Percentiles rank a stretch among this genome's conserved stretches.
Evolutionary conservation across 2,888 invertebrate genomes (phyloP).

Genomic region (Belgica antarctica): DNA sequence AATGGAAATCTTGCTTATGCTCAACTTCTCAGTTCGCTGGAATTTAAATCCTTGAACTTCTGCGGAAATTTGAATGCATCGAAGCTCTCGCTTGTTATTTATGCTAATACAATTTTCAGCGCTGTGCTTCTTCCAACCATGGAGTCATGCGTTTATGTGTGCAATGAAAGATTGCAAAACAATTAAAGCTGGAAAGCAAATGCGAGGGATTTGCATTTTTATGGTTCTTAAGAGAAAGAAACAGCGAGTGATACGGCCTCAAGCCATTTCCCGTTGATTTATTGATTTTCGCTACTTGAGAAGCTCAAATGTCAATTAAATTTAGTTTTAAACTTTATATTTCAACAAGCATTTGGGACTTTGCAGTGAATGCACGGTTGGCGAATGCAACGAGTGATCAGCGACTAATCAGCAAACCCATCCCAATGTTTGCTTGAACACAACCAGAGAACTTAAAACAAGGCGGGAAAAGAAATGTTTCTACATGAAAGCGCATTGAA

Average conservation of each 20-base stretch:
- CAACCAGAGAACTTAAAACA: too few relatives aligned
- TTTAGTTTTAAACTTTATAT: conserved; percentile 6
- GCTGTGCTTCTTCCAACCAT: neutral
- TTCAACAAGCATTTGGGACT: conserved; percentile 29
- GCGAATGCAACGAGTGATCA: conserved; percentile 30
- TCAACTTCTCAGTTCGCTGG: too few relatives aligned
- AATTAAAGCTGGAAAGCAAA: conserved; percentile 21
- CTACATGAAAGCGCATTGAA: neutral
- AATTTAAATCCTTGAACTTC: too few relatives aligned
- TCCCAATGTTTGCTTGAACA: too few relatives aligned
- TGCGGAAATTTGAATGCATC: too few relatives aligned
- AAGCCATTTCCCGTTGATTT: conserved; percentile 28
- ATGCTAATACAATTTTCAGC: too few relatives aligned
- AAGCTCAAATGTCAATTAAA: conserved; percentile 39
- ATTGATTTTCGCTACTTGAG: conserved; percentile 39
- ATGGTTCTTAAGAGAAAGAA: neutral
- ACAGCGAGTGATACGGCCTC: neutral
- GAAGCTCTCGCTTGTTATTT: too few relatives aligned
- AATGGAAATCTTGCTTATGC: too few relatives aligned
- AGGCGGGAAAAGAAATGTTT: neutral
- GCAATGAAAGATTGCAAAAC: conserved; percentile 21
- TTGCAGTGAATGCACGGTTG: conserved; percentile 6
- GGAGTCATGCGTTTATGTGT: neutral
- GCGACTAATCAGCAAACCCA: too few relatives aligned
- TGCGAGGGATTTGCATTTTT: conserved; percentile 35